phyloP scores from a whole-genome alignment of 1,140 invertebrate genomes.

The Cyclargus thomasi region DNA sequence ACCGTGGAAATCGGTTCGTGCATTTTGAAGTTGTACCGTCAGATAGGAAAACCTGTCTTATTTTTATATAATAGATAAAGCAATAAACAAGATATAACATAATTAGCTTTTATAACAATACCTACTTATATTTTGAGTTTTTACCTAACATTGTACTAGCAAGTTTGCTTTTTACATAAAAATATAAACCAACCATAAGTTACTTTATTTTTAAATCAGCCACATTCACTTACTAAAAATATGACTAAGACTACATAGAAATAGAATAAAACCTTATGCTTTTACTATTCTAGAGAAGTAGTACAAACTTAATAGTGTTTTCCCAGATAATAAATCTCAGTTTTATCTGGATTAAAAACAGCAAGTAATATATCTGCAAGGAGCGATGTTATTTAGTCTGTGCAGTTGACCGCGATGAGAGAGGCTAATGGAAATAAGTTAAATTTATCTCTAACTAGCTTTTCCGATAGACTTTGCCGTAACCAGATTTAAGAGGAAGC shows the following conservation, averaged over 20 bases:
- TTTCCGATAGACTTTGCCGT: slow-evolving; percentile 27
- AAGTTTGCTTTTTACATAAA: no score
- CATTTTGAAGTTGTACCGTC: no score
- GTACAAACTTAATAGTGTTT: neutral
- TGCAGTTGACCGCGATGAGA: slow-evolving; percentile 17
- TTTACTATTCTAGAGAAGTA: neutral
- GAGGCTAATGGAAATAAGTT: slow-evolving; percentile 36
- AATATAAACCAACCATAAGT: neutral
- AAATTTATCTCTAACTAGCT: slow-evolving; percentile 47
- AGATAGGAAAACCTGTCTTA: no score
- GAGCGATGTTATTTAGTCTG: slow-evolving; percentile 12
- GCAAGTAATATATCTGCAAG: slow-evolving; percentile 8
- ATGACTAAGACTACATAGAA: neutral
- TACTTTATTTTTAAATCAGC: neutral
- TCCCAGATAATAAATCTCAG: neutral
- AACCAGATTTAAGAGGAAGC: slow-evolving; percentile 45
- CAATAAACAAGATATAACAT: no score
- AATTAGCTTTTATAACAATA: no score
- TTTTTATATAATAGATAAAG: no score
- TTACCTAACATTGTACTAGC: no score
- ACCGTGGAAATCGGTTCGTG: no score
- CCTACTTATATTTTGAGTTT: no score
- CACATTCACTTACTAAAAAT: no score
- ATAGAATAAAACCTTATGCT: neutral
- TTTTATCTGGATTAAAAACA: neutral